Conservation (phyloP, 2,113 vertebrate species). For the Campylomormyrus tamandua region DNA sequence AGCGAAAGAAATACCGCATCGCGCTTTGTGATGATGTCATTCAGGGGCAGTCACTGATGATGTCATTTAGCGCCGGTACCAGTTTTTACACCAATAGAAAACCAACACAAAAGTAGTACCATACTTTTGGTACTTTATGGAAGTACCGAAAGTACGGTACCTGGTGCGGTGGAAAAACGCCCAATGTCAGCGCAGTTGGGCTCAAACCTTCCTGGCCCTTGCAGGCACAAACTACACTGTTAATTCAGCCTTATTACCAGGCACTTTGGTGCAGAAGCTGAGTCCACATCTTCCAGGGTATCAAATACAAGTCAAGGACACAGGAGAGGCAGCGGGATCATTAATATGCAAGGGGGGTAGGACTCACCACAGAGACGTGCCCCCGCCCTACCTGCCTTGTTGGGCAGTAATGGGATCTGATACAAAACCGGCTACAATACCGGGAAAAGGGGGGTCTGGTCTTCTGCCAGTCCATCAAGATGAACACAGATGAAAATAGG, state of each 20-base stretch:
- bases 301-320: constrained; percentile 31
- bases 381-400: constrained; percentile 26
- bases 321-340: neutral
- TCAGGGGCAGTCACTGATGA: no score
- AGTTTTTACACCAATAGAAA: no score
- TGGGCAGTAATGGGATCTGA: constrained; percentile 50
- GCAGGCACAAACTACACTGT: neutral
- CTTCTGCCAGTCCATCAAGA: constrained; percentile 34
- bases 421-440: constrained; percentile 43
- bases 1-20: no score
- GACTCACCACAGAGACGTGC: neutral
- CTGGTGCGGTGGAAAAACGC: no score
- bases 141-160: no score
- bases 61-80: no score
- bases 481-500: constrained; percentile 8
- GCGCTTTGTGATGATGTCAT: no score
- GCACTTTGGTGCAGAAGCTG: constrained; percentile 46
- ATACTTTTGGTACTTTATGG: no score
- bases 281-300: constrained; percentile 36
- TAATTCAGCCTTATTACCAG: constrained; percentile 38
- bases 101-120: no score
- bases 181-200: neutral
- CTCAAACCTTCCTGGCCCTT: neutral
- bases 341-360: constrained; percentile 21
- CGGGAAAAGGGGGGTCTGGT: constrained; percentile 42